These are phyloP conservation scores for Zaprionus gabonicus DNA, from an alignment of 1,140 invertebrate species.

Conservation along the genomic window DNA sequence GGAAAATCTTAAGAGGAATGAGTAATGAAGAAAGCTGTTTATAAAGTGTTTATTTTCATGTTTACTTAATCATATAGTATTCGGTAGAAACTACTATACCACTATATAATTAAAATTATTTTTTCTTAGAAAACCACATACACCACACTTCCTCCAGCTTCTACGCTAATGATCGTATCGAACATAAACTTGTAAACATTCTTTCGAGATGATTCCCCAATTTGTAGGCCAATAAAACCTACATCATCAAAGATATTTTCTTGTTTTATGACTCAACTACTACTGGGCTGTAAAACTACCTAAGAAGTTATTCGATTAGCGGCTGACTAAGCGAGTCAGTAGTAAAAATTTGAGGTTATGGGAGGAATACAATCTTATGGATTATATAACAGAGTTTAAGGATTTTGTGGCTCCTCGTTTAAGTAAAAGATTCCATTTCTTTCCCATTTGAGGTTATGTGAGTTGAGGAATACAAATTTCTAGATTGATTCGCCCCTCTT, in stretches of 20 bases:
- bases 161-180: neutral
- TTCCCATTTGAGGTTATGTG: neutral
- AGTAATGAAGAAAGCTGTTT: neutral
- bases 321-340: conserved; percentile 5
- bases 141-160: neutral
- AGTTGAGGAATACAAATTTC: neutral
- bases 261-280: conserved; percentile 3
- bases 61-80: neutral
- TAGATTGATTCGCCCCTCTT: neutral
- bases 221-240: neutral
- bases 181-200: conserved; percentile 22
- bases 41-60: neutral
- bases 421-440: neutral
- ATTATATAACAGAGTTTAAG: neutral
- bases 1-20: neutral
- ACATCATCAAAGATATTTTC: conserved; percentile 5
- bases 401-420: neutral
- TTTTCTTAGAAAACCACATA: neutral
- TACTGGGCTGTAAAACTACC: conserved; percentile 17
- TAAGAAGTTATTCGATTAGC: conserved; percentile 31
- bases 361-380: neutral
- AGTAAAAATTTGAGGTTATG: neutral
- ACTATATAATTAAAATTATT: neutral
- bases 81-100: neutral
- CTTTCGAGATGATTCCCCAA: conserved; percentile 16